These are phyloP conservation scores for Phthorimaea operculella DNA, from an alignment of 1,140 invertebrate genomes.

Conservation along the genomic window DNA sequence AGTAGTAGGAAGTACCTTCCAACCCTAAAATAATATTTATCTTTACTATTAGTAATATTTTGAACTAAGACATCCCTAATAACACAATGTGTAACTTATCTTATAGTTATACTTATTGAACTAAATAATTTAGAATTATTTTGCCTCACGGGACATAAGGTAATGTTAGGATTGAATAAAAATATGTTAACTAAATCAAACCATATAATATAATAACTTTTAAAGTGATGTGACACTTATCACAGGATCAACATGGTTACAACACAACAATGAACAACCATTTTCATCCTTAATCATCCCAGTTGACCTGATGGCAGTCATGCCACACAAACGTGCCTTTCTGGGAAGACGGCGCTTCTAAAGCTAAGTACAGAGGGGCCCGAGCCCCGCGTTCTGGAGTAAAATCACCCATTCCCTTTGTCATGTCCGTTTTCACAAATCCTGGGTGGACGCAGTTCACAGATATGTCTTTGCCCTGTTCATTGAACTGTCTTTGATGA, in stretches of 20 bases:
- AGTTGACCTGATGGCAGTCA: slow-evolving; percentile 63
- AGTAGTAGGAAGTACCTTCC: too few species aligned
- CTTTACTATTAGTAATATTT: too few species aligned
- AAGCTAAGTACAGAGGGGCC: slow-evolving; percentile 59
- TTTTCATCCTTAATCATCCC: slow-evolving; percentile 56
- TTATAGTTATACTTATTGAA: too few species aligned
- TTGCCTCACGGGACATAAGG: neutral
- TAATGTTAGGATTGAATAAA: slow-evolving; percentile 12
- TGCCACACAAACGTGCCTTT: slow-evolving; percentile 67
- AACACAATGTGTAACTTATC: too few species aligned
- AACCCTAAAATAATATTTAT: too few species aligned
- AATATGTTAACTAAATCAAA: slow-evolving; percentile 36
- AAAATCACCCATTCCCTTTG: slow-evolving; percentile 75
- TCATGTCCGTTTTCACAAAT: slow-evolving; percentile 83
- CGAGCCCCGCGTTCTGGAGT: slow-evolving; percentile 74
- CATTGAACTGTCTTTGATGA: slow-evolving; percentile 72
- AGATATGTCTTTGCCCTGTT: slow-evolving; percentile 70
- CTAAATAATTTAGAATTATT: too few species aligned
- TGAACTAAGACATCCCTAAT: too few species aligned
- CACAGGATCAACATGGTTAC: slow-evolving; percentile 47
- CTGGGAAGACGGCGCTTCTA: slow-evolving; percentile 54
- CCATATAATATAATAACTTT: slow-evolving; percentile 43
- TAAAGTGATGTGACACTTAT: slow-evolving; percentile 62
- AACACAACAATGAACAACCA: slow-evolving; percentile 37
- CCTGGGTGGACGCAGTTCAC: slow-evolving; percentile 78